phyloP scores from a whole-genome alignment of 2,888 invertebrate species.

The Rhabditoides inermis region DNA sequence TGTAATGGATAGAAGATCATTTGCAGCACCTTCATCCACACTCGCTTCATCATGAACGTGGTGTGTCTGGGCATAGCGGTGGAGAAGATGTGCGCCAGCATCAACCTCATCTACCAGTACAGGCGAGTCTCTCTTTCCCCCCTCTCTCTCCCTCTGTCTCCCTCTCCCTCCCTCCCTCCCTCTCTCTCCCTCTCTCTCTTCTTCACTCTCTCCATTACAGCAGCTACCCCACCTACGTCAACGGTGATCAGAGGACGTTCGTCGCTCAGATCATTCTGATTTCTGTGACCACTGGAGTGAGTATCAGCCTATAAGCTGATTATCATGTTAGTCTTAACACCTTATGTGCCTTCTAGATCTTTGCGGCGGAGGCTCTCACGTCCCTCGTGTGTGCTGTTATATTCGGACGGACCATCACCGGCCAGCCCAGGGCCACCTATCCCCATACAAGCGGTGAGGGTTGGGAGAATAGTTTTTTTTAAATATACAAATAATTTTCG shows the following conservation, averaged over 20 bases:
- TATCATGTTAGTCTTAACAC: background rate
- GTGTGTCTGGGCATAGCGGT: slow-evolving; percentile 35
- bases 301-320: slow-evolving; percentile 1
- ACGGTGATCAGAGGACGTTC: slow-evolving; percentile 26
- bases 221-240: slow-evolving; percentile 29
- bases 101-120: slow-evolving; percentile 49
- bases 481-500: no score
- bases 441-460: slow-evolving; percentile 17
- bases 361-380: slow-evolving; percentile 30
- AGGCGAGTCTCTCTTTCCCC: background rate
- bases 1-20: background rate
- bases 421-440: slow-evolving; percentile 24
- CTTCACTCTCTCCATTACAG: no score
- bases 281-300: slow-evolving; percentile 35
- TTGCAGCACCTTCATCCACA: slow-evolving; percentile 32
- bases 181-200: background rate
- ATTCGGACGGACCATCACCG: slow-evolving; percentile 30
- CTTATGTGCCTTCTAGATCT: slow-evolving; percentile 9
- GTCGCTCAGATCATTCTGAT: slow-evolving; percentile 45
- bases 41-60: slow-evolving; percentile 40
- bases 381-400: slow-evolving; percentile 29
- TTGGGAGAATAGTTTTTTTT: no score
- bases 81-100: slow-evolving; percentile 44
- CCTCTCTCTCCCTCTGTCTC: background rate
- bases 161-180: background rate